Percentiles rank a stretch among this genome's conserved stretches.
Conservation (phyloP, 2,113 vertebrate species). For the Channa maculata region DNA sequence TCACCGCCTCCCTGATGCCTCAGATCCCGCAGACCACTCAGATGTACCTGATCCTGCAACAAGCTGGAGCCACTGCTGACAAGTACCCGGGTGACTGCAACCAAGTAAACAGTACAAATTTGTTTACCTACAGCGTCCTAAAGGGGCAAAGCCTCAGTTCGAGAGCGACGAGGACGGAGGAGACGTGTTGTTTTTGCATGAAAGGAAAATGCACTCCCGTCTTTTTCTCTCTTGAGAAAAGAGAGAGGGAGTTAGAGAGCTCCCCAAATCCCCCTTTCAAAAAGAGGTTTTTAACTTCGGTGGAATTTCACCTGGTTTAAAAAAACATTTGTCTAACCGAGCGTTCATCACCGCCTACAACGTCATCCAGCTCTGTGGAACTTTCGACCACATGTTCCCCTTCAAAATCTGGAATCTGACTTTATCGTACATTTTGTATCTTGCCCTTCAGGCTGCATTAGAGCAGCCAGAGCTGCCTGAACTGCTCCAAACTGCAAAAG, state of each 20-base stretch:
- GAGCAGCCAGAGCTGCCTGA: background rate
- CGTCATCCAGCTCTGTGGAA: slow-evolving; percentile 24
- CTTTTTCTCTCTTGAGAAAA: slow-evolving; percentile 29
- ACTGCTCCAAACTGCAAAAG: background rate
- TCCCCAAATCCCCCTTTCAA: too few species aligned
- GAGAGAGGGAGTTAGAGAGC: background rate
- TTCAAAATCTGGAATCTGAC: slow-evolving; percentile 7
- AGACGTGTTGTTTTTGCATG: slow-evolving; percentile 35
- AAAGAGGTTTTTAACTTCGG: too few species aligned
- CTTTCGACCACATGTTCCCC: slow-evolving; percentile 23
- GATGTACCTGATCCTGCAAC: slow-evolving; percentile 54
- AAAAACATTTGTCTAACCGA: slow-evolving; percentile 18
- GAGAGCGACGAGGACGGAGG: background rate
- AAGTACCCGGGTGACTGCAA: slow-evolving; percentile 49
- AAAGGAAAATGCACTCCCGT: slow-evolving; percentile 41
- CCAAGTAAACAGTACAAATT: slow-evolving; percentile 64
- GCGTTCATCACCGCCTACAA: slow-evolving; percentile 56
- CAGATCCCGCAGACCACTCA: slow-evolving; percentile 62
- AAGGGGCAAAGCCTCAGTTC: slow-evolving; percentile 26
- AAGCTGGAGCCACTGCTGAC: slow-evolving; percentile 48
- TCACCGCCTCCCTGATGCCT: slow-evolving; percentile 37
- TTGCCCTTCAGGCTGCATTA: background rate
- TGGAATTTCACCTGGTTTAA: too few species aligned
- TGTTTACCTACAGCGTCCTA: slow-evolving; percentile 62
- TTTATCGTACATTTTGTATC: background rate